Conservation (phyloP, 2,797 vertebrate species). For the Clarias platycephalus region DNA sequence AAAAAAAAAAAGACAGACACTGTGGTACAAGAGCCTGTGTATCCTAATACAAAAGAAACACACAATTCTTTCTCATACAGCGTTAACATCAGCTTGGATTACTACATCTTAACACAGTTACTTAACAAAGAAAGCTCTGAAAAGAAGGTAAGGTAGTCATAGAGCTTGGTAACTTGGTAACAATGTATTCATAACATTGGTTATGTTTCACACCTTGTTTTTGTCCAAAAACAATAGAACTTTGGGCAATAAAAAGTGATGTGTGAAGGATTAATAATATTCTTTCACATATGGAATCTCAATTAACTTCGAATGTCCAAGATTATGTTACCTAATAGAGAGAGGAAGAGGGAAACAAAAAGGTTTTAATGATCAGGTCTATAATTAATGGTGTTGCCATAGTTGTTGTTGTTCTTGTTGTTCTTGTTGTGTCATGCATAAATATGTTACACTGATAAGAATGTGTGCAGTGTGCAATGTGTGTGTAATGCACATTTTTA, state of each 20-base stretch:
- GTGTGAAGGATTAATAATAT: neutral
- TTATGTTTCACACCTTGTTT: slow-evolving; percentile 22
- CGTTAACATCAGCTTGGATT: slow-evolving; percentile 50
- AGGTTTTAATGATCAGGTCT: neutral
- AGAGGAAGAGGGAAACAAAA: neutral
- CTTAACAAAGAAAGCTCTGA: slow-evolving; percentile 11
- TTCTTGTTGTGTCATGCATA: neutral
- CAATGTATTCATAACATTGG: slow-evolving; percentile 45
- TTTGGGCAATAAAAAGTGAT: slow-evolving; percentile 23
- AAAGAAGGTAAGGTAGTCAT: neutral
- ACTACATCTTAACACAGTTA: slow-evolving; percentile 54
- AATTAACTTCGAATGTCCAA: slow-evolving; percentile 53
- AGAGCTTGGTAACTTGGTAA: slow-evolving; percentile 25
- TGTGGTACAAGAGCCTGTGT: slow-evolving; percentile 43
- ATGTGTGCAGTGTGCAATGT: neutral
- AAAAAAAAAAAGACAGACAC: slow-evolving; percentile 41
- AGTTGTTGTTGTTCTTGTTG: neutral
- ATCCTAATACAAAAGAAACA: slow-evolving; percentile 41
- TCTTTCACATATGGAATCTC: slow-evolving; percentile 68
- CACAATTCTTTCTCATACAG: slow-evolving; percentile 33
- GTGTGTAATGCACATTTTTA: neutral
- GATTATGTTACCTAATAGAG: slow-evolving; percentile 67
- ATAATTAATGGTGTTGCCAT: neutral
- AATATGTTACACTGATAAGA: neutral
- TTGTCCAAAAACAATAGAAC: slow-evolving; percentile 48